Percentiles rank a stretch among this genome's conserved stretches.
Evolutionary conservation across 2,888 invertebrate species (phyloP).

Genomic region (Trimorus sp.): DNA sequence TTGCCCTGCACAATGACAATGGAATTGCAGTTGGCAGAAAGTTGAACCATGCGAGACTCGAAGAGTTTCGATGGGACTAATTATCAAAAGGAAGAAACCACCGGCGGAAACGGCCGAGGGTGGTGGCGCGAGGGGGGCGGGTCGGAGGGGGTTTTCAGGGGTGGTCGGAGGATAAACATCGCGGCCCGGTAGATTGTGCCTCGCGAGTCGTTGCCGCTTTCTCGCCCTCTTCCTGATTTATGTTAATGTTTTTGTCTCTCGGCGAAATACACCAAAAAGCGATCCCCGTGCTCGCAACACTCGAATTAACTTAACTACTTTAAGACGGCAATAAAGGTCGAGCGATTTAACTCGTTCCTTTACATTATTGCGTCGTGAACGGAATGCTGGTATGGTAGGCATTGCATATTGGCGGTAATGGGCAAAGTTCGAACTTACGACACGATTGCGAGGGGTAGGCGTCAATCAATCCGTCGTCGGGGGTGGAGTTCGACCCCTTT

Average conservation of each 20-base stretch:
- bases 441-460: constrained; percentile 70
- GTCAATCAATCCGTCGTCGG: constrained; percentile 77
- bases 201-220: constrained; percentile 71
- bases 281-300: constrained; percentile 74
- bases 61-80: constrained; percentile 75
- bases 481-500: constrained; percentile 61
- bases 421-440: constrained; percentile 77
- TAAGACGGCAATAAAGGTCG: constrained; percentile 80
- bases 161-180: constrained; percentile 76
- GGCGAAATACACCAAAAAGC: constrained; percentile 80
- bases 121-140: constrained; percentile 68
- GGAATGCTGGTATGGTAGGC: constrained; percentile 66
- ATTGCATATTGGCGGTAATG: constrained; percentile 77
- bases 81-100: constrained; percentile 72
- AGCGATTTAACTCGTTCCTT: constrained; percentile 80
- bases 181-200: constrained; percentile 46
- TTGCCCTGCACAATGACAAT: constrained; percentile 23
- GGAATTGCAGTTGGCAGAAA: constrained; percentile 39
- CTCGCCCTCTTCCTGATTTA: constrained; percentile 79
- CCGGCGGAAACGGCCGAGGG: constrained; percentile 63
- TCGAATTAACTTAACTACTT: constrained; percentile 81
- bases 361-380: constrained; percentile 68
- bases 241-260: constrained; percentile 81
- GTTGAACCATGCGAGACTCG: constrained; percentile 51
- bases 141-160: too few relatives aligned